Conservation (phyloP, 1,140 invertebrate species). For the Eufriesea mexicana region DNA sequence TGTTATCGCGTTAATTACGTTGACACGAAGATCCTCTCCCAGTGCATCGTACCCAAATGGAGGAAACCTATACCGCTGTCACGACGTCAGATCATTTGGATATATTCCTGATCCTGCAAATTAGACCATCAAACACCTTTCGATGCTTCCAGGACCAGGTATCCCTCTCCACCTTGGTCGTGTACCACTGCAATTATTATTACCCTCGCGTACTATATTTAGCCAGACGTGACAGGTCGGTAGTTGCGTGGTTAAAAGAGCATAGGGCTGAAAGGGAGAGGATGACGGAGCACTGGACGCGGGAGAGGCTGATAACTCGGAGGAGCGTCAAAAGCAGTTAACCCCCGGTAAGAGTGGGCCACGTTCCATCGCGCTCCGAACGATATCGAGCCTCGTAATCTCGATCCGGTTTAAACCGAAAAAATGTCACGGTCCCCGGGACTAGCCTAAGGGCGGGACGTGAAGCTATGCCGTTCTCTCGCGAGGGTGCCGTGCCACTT, state of each 20-base stretch:
- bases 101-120: no score
- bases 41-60: no score
- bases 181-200: no score
- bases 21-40: no score
- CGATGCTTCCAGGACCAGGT: no score
- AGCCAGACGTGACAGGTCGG: not conserved
- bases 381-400: slow-evolving; percentile 69
- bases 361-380: slow-evolving; percentile 59
- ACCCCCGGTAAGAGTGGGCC: slow-evolving; percentile 41
- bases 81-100: no score
- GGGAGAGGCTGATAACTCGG: slow-evolving; percentile 51
- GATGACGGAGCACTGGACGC: slow-evolving; percentile 40
- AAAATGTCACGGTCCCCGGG: slow-evolving; percentile 53
- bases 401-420: slow-evolving; percentile 65
- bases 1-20: no score
- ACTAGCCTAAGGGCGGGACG: slow-evolving; percentile 65
- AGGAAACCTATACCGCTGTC: no score
- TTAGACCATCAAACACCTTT: no score
- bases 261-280: slow-evolving; percentile 35
- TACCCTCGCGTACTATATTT: no score
- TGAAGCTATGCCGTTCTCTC: slow-evolving; percentile 68
- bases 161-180: no score
- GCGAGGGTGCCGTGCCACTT: slow-evolving; percentile 54
- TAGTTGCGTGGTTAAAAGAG: not conserved
- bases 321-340: slow-evolving; percentile 63